Base-by-base conservation (phyloP, 1,140 invertebrate species). In the Mizuhopecten yessoensis region DNA sequence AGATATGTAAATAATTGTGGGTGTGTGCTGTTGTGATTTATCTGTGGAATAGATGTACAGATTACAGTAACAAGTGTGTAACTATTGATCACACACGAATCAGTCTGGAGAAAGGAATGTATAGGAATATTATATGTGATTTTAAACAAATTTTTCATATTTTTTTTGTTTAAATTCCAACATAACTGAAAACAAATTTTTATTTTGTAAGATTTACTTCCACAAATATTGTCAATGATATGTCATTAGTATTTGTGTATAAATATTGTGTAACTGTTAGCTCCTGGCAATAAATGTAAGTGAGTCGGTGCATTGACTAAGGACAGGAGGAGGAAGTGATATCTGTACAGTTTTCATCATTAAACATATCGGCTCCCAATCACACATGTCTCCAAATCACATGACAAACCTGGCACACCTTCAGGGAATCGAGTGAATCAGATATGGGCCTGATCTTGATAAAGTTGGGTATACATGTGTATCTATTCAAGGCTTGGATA, bases 341-440 rank as follows among this genome's bases (percentile, higher is more conserved):
- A 75, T 75, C 57, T 49, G 2, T 29, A 75, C 23, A 17, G 17
- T 75, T 75, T 29, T n/a, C 57, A 75, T 75, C 57, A 75, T 75
- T 49, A 39, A 39, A 39, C 36, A 45, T 45, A 75, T 75, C 57
- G 57, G 57, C 57, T 75, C 57, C 57, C 23, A n/a, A n/a, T n/a
- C n/a, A n/a, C n/a, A n/a, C n/a, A n/a, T n/a, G n/a, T n/a, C n/a
- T n/a, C n/a, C n/a, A 75, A 29, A 75, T 75, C 57, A 75, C 57
- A 75, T 75, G 57, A 75, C 57, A 75, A 75, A 75, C 23, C 57
- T 75, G 57, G 57, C 57, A 75, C n/a, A n/a, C 57, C 57, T n/a
- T n/a, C 9, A 29, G 57, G 57, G 57, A 29, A 29, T 45, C 9
- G 57, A 75, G 57, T 75, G 57, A 75, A 75, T 75, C 57, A 75